phyloP scores from a whole-genome alignment of 2,113 vertebrate genomes.

The Platysteira castanea region DNA sequence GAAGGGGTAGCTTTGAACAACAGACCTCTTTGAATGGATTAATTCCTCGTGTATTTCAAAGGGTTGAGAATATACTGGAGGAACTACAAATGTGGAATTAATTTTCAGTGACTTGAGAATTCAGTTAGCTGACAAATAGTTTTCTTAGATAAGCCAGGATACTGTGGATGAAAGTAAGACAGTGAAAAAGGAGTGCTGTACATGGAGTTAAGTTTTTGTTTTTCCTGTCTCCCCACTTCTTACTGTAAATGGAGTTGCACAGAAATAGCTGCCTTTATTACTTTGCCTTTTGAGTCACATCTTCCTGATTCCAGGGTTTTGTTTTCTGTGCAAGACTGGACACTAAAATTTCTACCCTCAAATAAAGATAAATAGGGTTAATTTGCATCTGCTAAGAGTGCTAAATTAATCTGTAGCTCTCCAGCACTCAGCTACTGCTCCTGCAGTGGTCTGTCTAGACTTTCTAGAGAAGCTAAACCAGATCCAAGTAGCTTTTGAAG shows the following conservation, averaged over 20 bases:
- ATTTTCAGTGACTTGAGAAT: conserved; percentile 29
- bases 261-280: not conserved
- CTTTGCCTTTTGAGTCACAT: not conserved
- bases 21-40: conserved; percentile 44
- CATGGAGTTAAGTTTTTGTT: not conserved
- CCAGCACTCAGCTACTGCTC: not conserved
- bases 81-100: conserved; percentile 42
- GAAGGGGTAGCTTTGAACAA: conserved; percentile 35
- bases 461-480: not conserved
- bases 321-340: not conserved
- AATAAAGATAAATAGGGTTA: not conserved
- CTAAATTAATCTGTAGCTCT: not conserved
- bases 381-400: not conserved
- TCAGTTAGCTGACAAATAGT: conserved; percentile 26
- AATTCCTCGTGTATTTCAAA: conserved; percentile 40
- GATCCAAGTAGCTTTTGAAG: not conserved
- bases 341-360: not conserved
- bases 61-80: not conserved
- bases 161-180: not conserved
- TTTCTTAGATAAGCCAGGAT: conserved; percentile 8
- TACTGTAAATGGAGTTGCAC: not conserved
- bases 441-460: not conserved
- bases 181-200: not conserved
- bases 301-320: not conserved
- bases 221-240: not conserved